Percentiles rank a stretch among this genome's conserved stretches.
These are phyloP conservation scores for Puffinus mauretanicus DNA, from an alignment of 2,113 vertebrate species.

Conservation along the genomic window DNA sequence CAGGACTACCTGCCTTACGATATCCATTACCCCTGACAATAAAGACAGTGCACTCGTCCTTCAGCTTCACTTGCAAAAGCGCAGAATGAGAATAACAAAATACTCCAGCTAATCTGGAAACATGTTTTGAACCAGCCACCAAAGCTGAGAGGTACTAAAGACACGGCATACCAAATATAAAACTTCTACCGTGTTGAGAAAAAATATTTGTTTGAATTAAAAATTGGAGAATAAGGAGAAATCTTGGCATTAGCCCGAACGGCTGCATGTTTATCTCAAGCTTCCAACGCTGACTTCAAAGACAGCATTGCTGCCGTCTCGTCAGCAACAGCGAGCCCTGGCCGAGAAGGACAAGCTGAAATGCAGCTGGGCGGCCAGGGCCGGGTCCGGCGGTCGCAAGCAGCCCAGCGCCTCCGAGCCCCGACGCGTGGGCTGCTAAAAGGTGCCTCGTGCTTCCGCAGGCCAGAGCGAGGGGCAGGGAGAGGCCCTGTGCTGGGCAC, in stretches of 20 bases:
- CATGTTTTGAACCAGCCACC: neutral
- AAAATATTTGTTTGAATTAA: neutral
- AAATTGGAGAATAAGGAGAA: neutral
- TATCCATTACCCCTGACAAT: too few relatives aligned
- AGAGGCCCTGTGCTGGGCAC: neutral
- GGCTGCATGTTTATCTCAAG: neutral
- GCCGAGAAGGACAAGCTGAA: neutral
- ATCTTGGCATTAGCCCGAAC: neutral
- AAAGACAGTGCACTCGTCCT: fast-evolving
- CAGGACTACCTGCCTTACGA: neutral
- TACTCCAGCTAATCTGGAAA: neutral
- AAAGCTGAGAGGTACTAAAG: neutral
- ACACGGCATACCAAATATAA: neutral
- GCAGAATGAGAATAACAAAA: neutral
- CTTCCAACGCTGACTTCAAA: neutral
- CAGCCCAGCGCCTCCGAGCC: neutral
- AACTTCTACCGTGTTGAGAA: neutral
- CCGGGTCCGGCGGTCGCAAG: fast-evolving
- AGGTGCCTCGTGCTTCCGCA: neutral
- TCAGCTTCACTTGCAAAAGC: neutral
- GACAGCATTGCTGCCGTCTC: neutral
- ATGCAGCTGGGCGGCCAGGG: neutral
- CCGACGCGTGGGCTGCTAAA: fast-evolving
- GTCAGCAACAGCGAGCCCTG: neutral
- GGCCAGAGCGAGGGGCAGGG: neutral